phyloP scores from a whole-genome alignment of 2,113 vertebrate species.

The Bubo scandiacus region DNA sequence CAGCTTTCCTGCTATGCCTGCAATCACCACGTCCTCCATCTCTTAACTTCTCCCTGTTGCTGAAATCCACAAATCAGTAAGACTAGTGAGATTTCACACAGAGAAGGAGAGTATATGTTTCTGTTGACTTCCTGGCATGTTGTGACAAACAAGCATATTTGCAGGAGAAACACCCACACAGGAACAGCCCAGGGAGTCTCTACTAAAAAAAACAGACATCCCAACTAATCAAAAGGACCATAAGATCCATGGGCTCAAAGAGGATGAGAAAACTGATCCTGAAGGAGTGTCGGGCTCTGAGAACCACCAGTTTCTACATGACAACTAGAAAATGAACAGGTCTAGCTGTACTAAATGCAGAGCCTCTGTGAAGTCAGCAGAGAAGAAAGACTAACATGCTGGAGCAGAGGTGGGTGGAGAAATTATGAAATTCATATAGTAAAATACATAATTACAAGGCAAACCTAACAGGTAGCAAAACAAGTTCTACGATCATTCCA shows the following conservation, averaged over 20 bases:
- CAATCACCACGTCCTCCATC: conserved; percentile 96
- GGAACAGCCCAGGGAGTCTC: neutral
- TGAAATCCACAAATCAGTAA: neutral
- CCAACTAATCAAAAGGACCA: neutral
- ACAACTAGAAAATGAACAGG: neutral
- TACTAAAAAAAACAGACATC: neutral
- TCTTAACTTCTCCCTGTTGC: conserved; percentile 51
- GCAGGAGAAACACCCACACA: conserved; percentile 43
- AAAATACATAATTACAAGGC: conserved; percentile 66
- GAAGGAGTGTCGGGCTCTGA: neutral
- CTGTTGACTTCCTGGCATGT: neutral
- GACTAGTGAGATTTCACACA: neutral
- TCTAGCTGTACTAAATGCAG: neutral
- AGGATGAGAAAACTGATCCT: neutral
- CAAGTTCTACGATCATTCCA: conserved; percentile 59
- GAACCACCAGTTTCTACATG: neutral
- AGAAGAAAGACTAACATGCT: conserved; percentile 42
- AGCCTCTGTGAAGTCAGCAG: conserved; percentile 20
- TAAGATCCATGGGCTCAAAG: neutral
- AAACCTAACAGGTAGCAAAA: conserved; percentile 60
- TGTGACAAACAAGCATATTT: neutral
- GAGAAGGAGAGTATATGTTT: neutral
- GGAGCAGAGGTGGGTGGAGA: conserved; percentile 53
- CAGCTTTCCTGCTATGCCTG: conserved; percentile 91
- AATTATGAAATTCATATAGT: conserved; percentile 58